Percentiles rank a stretch among this genome's conserved stretches.
Conservation (phyloP, 1,140 invertebrate genomes). For the Callitettix versicolor region DNA sequence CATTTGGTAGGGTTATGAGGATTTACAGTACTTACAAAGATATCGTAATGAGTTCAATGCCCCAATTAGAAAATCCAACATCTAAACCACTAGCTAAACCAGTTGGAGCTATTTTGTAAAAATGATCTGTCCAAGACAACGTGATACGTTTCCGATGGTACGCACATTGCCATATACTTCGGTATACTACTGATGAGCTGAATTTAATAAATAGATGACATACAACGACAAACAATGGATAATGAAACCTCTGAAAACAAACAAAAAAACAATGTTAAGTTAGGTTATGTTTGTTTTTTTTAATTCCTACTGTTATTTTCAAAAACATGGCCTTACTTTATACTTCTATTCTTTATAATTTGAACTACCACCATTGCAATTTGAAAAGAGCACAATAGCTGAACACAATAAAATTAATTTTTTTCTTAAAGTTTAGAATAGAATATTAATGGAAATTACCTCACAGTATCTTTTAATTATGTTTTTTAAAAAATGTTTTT, state of each 20-base stretch:
- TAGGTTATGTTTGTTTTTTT: no score
- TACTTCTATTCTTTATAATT: no score
- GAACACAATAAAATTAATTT: no score
- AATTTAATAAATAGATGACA: conserved; percentile 80
- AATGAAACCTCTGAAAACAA: conserved; percentile 60
- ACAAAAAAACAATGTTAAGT: conserved; percentile 14
- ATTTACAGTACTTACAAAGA: conserved; percentile 72
- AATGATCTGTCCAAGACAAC: conserved; percentile 54
- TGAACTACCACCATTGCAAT: no score
- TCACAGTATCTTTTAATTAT: no score
- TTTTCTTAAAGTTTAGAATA: no score
- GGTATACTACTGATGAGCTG: conserved; percentile 53
- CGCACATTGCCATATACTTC: conserved; percentile 46
- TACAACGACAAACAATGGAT: conserved; percentile 71
- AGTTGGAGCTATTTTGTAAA: conserved; percentile 55
- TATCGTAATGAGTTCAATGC: conserved; percentile 81
- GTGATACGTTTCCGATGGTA: conserved; percentile 49
- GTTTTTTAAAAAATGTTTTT: no score
- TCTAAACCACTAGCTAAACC: conserved; percentile 89
- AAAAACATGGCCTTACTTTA: no score
- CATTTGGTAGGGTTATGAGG: no score
- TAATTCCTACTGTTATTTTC: no score
- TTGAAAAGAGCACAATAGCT: no score
- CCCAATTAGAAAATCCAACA: conserved; percentile 96
- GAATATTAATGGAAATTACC: no score